Percentiles rank a stretch among this genome's conserved stretches.
phyloP scores from a whole-genome alignment of 2,888 invertebrate genomes.

The Zygaena filipendulae region DNA sequence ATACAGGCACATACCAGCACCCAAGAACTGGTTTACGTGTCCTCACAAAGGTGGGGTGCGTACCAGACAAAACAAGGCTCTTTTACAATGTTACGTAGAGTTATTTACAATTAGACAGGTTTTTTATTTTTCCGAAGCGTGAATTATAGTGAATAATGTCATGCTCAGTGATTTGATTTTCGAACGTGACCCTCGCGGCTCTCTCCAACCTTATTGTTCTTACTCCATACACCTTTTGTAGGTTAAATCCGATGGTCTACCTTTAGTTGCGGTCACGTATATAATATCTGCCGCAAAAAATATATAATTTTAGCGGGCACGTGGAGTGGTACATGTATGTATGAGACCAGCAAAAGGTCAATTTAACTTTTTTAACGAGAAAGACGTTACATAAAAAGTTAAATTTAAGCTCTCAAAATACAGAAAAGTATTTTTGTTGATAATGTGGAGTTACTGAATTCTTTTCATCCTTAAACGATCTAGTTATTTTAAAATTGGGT shows the following conservation, averaged over 20 bases:
- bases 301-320: too few species aligned
- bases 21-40: constrained; percentile 40
- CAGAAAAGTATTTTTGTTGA: too few species aligned
- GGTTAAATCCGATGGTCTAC: constrained; percentile 14
- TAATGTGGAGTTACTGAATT: too few species aligned
- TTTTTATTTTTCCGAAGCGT: constrained; percentile 34
- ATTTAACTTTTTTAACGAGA: too few species aligned
- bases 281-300: constrained; percentile 16
- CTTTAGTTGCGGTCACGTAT: constrained; percentile 20
- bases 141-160: constrained; percentile 38
- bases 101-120: constrained; percentile 27
- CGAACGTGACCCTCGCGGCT: constrained; percentile 31
- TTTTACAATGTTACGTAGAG: constrained; percentile 24
- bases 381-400: too few species aligned
- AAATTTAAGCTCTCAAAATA: too few species aligned
- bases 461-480: too few species aligned
- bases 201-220: constrained; percentile 30
- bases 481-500: too few species aligned
- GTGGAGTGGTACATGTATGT: too few species aligned
- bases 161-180: constrained; percentile 35
- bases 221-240: constrained; percentile 32
- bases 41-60: constrained; percentile 30
- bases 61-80: constrained; percentile 33
- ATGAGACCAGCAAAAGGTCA: too few species aligned
- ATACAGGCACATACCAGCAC: too few species aligned